Conservation (phyloP, 2,888 invertebrate species). For the Uropetala carovei region DNA sequence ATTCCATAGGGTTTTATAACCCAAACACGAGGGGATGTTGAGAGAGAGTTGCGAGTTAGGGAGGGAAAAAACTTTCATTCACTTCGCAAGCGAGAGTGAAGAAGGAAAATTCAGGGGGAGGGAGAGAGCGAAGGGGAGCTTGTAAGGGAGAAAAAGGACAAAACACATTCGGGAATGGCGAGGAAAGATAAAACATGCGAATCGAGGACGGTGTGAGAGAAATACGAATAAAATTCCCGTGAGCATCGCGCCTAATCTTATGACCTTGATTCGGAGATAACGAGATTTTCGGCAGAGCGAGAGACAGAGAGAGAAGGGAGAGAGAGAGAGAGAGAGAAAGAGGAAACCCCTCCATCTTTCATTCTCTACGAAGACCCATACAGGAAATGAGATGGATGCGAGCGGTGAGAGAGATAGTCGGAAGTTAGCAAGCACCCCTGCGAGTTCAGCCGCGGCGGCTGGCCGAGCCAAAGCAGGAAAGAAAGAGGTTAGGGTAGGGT, state of each 20-base stretch:
- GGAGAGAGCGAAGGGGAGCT: not conserved
- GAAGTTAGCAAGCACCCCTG: not conserved
- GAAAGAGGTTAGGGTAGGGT: not conserved
- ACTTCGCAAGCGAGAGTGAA: not conserved
- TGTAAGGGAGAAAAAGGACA: not conserved
- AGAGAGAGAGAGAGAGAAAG: not conserved
- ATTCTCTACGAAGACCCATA: not conserved
- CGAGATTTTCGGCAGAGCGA: not conserved
- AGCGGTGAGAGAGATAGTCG: not conserved
- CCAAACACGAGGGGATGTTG: not conserved
- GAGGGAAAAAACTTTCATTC: not conserved
- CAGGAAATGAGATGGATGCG: slow-evolving; percentile 28
- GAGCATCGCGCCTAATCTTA: no score
- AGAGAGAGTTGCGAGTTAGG: not conserved
- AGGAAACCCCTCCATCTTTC: not conserved
- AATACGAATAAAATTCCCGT: no score
- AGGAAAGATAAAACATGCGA: not conserved
- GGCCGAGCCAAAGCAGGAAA: not conserved
- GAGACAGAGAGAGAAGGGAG: not conserved
- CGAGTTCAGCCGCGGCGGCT: slow-evolving; percentile 8
- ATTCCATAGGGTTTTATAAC: slow-evolving; percentile 14
- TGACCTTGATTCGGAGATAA: not conserved
- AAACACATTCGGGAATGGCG: not conserved
- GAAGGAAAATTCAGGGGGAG: not conserved
- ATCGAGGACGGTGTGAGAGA: no score